A percentile compares a stretch with the other conserved stretches of the same genome.
These are phyloP conservation scores for Clitarchus hookeri DNA, from an alignment of 2,888 invertebrate species.

Conservation along the genomic window DNA sequence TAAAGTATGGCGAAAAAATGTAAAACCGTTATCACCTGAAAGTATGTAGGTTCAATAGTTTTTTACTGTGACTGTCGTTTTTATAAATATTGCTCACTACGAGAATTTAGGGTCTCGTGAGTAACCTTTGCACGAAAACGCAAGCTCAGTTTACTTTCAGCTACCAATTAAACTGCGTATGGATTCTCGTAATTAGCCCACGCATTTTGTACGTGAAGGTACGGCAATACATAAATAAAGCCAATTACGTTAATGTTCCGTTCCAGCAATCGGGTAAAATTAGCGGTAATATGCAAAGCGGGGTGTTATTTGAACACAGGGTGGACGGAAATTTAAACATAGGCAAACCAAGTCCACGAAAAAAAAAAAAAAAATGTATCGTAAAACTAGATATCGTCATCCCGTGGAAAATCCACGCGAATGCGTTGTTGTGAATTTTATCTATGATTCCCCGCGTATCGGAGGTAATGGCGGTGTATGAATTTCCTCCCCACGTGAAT, in stretches of 20 bases:
- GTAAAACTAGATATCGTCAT: not conserved
- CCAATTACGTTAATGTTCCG: not conserved
- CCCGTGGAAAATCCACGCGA: too few relatives aligned
- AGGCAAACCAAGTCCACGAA: not conserved
- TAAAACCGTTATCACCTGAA: too few relatives aligned
- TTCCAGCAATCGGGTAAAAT: not conserved
- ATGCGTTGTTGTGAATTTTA: not conserved
- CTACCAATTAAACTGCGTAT: not conserved
- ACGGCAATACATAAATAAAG: not conserved
- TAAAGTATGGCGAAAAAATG: too few relatives aligned
- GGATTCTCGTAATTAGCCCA: not conserved
- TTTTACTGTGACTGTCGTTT: too few relatives aligned
- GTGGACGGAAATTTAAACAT: not conserved
- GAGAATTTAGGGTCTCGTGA: not conserved
- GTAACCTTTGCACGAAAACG: not conserved
- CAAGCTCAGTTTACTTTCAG: not conserved
- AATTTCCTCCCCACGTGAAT: not conserved
- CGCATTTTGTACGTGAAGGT: not conserved
- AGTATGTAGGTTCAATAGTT: too few relatives aligned
- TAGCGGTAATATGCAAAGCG: not conserved
- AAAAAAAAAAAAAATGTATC: not conserved
- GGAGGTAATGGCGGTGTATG: not conserved
- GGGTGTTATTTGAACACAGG: not conserved
- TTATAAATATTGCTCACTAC: too few relatives aligned
- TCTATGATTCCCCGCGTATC: not conserved